Conservation (phyloP, 2,888 invertebrate genomes). For the Drosophila subsilvestris region DNA sequence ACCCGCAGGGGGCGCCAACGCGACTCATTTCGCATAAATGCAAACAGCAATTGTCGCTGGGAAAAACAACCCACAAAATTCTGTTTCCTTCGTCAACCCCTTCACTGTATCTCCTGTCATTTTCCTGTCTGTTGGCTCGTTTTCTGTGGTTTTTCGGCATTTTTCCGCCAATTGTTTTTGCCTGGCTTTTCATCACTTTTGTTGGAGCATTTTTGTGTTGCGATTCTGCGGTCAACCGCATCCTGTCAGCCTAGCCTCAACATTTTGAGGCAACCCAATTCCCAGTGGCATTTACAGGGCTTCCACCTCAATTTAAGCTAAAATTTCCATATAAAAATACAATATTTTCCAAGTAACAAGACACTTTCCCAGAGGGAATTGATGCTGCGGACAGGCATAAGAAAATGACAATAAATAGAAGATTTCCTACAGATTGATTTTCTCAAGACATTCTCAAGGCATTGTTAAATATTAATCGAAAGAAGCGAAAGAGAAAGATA, state of each 20-base stretch:
- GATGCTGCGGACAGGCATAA: neutral
- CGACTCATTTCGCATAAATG: conserved; percentile 34
- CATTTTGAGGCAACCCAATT: conserved; percentile 2
- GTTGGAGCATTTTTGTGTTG: conserved; percentile 20
- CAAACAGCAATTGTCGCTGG: conserved; percentile 39
- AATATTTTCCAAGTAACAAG: neutral
- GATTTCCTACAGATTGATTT: neutral
- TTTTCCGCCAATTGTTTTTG: conserved; percentile 61
- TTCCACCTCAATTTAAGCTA: neutral
- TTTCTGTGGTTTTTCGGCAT: conserved; percentile 39
- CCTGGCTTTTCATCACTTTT: conserved; percentile 54
- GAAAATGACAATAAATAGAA: neutral
- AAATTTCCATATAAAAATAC: neutral
- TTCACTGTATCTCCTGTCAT: conserved; percentile 23
- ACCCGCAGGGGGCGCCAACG: neutral
- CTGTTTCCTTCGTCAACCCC: neutral
- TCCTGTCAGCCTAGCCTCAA: conserved; percentile 41
- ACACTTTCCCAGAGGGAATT: neutral
- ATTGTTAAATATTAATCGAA: no score
- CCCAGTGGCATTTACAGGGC: neutral
- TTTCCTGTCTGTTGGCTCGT: conserved; percentile 15
- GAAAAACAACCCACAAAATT: neutral
- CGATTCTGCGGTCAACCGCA: conserved; percentile 54
- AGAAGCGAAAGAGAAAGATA: no score
- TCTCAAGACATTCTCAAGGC: no score